These are phyloP conservation scores for Cerastis leucographa DNA, from an alignment of 2,888 invertebrate species.

Conservation along the genomic window DNA sequence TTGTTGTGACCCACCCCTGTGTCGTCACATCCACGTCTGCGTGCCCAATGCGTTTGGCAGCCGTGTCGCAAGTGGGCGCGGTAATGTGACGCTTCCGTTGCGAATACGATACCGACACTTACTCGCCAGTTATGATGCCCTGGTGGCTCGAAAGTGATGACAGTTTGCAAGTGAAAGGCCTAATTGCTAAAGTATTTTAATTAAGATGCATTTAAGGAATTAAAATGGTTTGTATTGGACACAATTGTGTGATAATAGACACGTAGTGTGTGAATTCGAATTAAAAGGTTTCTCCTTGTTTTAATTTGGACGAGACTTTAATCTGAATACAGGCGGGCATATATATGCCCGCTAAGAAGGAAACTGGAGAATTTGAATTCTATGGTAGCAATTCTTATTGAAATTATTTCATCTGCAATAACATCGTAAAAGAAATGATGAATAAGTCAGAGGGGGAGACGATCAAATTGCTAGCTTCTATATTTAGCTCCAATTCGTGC, in stretches of 20 bases:
- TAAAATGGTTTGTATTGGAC: background rate
- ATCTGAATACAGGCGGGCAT: background rate
- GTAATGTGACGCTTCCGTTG: slow-evolving; percentile 67
- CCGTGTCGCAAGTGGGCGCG: slow-evolving; percentile 67
- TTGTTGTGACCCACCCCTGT: slow-evolving; percentile 71
- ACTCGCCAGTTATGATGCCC: slow-evolving; percentile 35
- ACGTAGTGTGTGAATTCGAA: background rate
- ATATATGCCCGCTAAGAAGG: background rate
- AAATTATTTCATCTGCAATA: background rate
- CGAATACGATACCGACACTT: slow-evolving; percentile 53
- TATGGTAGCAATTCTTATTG: background rate
- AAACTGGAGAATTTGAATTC: background rate
- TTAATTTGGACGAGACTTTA: background rate
- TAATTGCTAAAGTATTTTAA: slow-evolving; percentile 24
- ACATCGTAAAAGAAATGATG: background rate
- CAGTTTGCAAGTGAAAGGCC: slow-evolving; percentile 12
- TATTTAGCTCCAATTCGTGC: slow-evolving; percentile 32
- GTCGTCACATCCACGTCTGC: slow-evolving; percentile 70
- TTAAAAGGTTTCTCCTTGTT: background rate
- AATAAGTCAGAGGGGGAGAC: background rate
- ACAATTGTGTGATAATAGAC: slow-evolving; percentile 7
- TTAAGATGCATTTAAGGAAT: slow-evolving; percentile 25
- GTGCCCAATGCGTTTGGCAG: slow-evolving; percentile 62
- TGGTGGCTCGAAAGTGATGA: slow-evolving; percentile 39
- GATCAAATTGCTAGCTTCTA: slow-evolving; percentile 30